These are phyloP conservation scores for Nesoenas mayeri DNA, from an alignment of 2,113 vertebrate genomes.

Conservation along the genomic window DNA sequence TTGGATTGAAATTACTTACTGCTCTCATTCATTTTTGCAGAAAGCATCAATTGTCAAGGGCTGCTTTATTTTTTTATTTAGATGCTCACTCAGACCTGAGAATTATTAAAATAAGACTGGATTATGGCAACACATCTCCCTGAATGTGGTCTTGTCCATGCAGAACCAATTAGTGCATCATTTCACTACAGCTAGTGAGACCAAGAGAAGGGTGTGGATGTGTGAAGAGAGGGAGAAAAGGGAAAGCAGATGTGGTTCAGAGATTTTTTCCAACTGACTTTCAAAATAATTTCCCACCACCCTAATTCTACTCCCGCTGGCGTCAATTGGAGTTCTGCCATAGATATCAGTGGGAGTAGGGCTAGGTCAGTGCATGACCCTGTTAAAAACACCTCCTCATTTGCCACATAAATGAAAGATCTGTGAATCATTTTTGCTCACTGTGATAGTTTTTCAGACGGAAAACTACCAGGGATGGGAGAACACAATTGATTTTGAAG, in stretches of 20 bases:
- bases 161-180: slow-evolving; percentile 26
- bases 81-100: slow-evolving; percentile 1
- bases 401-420: neutral
- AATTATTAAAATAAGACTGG: slow-evolving; percentile 55
- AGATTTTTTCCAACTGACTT: neutral
- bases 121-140: slow-evolving; percentile 3
- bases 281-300: neutral
- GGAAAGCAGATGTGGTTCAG: slow-evolving; percentile 10
- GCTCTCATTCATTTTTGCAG: slow-evolving; percentile 27
- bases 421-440: neutral
- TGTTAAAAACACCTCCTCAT: neutral
- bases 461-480: neutral
- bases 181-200: neutral
- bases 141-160: neutral
- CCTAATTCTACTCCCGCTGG: neutral
- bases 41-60: slow-evolving; percentile 8
- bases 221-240: neutral
- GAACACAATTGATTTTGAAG: neutral
- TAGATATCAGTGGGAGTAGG: neutral
- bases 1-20: slow-evolving; percentile 26
- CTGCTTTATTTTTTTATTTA: neutral
- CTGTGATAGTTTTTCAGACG: neutral
- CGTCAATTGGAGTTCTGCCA: neutral
- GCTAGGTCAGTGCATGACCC: neutral
- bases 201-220: neutral